Base-by-base conservation (phyloP, 2,797 vertebrate genomes). In the Eulemur mongoz region DNA sequence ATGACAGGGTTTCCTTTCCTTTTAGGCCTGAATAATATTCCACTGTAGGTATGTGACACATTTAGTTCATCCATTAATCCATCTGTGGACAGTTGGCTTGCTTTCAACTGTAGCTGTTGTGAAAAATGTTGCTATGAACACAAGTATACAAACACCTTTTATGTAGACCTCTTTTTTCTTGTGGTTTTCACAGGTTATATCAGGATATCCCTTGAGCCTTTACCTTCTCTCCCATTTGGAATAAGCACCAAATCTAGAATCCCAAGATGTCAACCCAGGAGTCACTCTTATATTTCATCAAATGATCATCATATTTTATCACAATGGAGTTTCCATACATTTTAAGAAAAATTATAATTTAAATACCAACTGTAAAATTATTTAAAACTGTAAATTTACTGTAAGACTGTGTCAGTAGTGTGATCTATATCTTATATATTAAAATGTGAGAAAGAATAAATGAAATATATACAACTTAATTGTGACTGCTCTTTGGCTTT, bases 171-270 rank as follows among this genome's bases (percentile, higher is more conserved):
- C 40, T 43, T 43, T 43, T 43, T 43, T 43, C 40, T 43, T 43
- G 40, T 43, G 40, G 40, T 43, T 43, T 89, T 92, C 57, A 54
- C 63, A 96, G 94, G 84, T 86, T 63, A 3, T 96, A 89, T 82
- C 69, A 92, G 54, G 43, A 40, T 48, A 75, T 95, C 35, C 45
- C 11, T 0, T 92, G 69, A 93, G 4, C 15, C 12, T 52, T 43
- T 22, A 22, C 72, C 52, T 27, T 30, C 32, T 52, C 20, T 52
- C 23, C n/a, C 23, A 27, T 79, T 25, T 38, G 73, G 27, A 86
- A 59, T 35, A 78, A 69, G 23, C 12, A 23, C 18, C 0, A 48
- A 75, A 38, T 12, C 25, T 17, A 83, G 45, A 57, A 78, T 2
- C 25, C 73, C 90, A 67, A 4, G 14, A 43, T 50, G 2, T 38